Evolutionary conservation across 1,140 invertebrate genomes (phyloP).

Genomic region (Drosophila orosa): DNA sequence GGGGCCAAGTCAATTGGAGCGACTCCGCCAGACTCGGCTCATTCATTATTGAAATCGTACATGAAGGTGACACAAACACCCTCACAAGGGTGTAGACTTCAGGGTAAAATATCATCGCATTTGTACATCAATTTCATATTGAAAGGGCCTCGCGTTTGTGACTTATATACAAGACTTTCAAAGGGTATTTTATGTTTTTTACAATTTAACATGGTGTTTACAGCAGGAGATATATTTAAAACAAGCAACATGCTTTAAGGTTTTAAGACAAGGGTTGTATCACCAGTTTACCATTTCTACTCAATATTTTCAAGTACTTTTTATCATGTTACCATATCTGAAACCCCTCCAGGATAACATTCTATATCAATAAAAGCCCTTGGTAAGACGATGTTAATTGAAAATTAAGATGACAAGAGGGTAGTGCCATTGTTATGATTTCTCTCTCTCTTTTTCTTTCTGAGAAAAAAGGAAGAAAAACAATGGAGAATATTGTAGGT

Average conservation of each 20-base stretch:
- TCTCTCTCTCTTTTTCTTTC: background rate
- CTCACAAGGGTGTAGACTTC: background rate
- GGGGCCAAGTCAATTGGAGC: constrained; percentile 71
- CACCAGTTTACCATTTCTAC: no score
- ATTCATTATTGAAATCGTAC: constrained; percentile 65
- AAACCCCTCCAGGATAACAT: background rate
- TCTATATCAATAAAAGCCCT: background rate
- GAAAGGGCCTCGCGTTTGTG: background rate
- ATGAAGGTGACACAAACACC: constrained; percentile 25
- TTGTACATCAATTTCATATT: constrained; percentile 15
- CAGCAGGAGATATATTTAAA: background rate
- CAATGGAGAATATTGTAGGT: constrained; percentile 21
- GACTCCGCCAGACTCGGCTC: constrained; percentile 38
- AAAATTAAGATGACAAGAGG: constrained; percentile 4
- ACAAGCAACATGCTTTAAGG: background rate
- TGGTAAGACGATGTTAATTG: background rate
- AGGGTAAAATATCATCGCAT: constrained; percentile 4
- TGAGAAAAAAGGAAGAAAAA: background rate
- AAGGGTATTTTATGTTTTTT: background rate
- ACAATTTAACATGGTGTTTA: background rate
- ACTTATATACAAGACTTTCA: background rate
- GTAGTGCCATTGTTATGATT: background rate
- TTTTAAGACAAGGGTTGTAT: background rate
- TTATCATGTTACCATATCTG: background rate
- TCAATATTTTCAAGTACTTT: background rate